Base-by-base conservation (phyloP, 1,140 invertebrate genomes). In the Heliconius himera region DNA sequence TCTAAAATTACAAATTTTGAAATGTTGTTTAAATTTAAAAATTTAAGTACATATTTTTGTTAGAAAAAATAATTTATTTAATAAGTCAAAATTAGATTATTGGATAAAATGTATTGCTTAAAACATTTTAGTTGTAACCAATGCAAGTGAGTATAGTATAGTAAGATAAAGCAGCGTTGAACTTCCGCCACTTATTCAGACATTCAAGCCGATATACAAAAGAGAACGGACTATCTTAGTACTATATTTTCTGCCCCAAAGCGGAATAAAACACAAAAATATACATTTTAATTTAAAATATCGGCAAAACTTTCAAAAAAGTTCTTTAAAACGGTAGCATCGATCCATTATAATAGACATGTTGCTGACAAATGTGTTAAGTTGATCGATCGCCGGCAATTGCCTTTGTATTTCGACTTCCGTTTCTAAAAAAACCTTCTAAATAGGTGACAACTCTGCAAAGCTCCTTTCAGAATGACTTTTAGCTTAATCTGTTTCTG, bases 281-380 rank as follows among this genome's bases (percentile, higher is more conserved):
- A 66, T 66, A 13, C 29, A 66, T 13, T 26, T 11, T 56, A n/a
- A n/a, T n/a, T 9, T 56, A 56, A 56, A 22, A 56, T 8, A 56
- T 11, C n/a, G n/a, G 60, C 9, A 26, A 66, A 11, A 13, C 8
- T 29, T 66, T 11, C 4, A 66, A 29, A 66, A 66, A 66, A 66
- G 11, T 11, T 26, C 13, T 29, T 73, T 73, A 49, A 46, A 49
- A 73, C 74, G 79, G 70, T 75, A 80, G 79, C 74, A 38, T n/a
- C 41, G 77, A 41, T 78, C 70, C 72, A 78, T 78, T 71, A 73
- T 72, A 72, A 66, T 51, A 73, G 71, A 78, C 71, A 78, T 41
- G 54, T 70, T 73, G 49, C 70, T 73, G 71, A 78, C 70, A 78
- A 78, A 78, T 54, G 71, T 41, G 56, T 78, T 54, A 38, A 73